Evolutionary conservation across 1,140 invertebrate genomes (phyloP).

Genomic region (Parapsyche elsis): DNA sequence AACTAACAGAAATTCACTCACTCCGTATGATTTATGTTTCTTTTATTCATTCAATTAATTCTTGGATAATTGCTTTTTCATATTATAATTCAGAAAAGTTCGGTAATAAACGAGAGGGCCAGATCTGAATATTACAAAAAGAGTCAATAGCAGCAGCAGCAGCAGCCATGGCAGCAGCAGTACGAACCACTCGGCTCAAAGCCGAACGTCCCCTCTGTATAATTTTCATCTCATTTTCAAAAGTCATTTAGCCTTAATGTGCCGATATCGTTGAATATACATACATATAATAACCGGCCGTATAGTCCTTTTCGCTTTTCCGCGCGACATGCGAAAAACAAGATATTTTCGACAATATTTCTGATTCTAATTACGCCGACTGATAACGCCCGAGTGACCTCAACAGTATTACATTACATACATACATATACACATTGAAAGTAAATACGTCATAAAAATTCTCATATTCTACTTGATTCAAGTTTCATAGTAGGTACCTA

Average conservation of each 20-base stretch:
- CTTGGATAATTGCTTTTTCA: background rate
- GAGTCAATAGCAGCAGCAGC: background rate
- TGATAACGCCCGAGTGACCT: no score
- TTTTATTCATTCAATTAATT: constrained; percentile 27
- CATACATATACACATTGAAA: background rate
- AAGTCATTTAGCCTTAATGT: constrained; percentile 18
- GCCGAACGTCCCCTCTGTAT: background rate
- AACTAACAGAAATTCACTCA: background rate
- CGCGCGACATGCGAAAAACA: background rate
- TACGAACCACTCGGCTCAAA: background rate
- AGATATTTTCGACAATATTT: background rate
- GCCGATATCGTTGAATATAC: constrained; percentile 17
- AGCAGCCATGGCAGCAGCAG: background rate
- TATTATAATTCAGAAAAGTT: constrained; percentile 20
- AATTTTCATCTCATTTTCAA: constrained; percentile 32
- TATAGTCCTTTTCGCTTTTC: background rate
- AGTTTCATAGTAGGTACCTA: no score
- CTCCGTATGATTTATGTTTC: background rate
- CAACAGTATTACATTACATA: no score
- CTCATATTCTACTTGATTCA: no score
- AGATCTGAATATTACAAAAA: constrained; percentile 23
- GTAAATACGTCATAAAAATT: background rate
- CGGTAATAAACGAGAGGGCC: constrained; percentile 7
- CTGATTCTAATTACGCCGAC: background rate
- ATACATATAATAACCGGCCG: no score